These are phyloP conservation scores for Liparis tanakae DNA, from an alignment of 2,797 vertebrate genomes.

Conservation along the genomic window DNA sequence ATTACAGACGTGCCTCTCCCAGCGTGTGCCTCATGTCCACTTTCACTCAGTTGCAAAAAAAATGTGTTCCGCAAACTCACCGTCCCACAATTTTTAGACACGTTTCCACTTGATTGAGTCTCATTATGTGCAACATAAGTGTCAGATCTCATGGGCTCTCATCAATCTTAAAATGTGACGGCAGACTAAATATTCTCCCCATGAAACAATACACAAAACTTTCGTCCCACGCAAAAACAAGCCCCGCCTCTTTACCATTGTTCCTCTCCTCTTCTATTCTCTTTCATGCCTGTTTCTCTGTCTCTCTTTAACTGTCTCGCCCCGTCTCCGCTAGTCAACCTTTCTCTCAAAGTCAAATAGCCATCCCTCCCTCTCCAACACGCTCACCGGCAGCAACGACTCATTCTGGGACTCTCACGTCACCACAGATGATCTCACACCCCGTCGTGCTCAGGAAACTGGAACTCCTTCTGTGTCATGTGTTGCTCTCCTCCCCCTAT, in stretches of 20 bases:
- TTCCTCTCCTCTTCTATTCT: constrained; percentile 33
- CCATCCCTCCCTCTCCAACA: constrained; percentile 19
- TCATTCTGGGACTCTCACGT: constrained; percentile 57
- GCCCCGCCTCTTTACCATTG: constrained; percentile 32
- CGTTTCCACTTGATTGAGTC: constrained; percentile 31
- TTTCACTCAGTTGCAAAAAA: constrained; percentile 24
- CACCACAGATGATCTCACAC: constrained; percentile 37
- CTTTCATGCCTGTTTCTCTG: constrained; percentile 32
- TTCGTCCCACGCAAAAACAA: constrained; percentile 17
- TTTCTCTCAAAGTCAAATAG: constrained; percentile 31
- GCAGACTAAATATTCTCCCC: constrained; percentile 32
- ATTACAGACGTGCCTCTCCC: constrained; percentile 2
- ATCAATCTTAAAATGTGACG: constrained; percentile 36
- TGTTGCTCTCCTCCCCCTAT: neutral
- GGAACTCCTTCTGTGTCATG: constrained; percentile 10
- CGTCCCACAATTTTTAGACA: constrained; percentile 9
- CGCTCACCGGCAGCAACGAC: constrained; percentile 35
- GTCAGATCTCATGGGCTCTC: neutral
- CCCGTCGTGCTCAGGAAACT: constrained; percentile 30
- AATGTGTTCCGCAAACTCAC: constrained; percentile 12
- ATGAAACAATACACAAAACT: constrained; percentile 28
- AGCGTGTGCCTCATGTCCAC: neutral
- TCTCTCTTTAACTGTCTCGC: constrained; percentile 41
- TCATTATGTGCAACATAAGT: constrained; percentile 1
- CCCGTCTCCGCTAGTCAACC: constrained; percentile 35